Percentiles rank a stretch among this genome's conserved stretches.
Conservation (phyloP, 2,797 vertebrate species). For the Spinus pinus region DNA sequence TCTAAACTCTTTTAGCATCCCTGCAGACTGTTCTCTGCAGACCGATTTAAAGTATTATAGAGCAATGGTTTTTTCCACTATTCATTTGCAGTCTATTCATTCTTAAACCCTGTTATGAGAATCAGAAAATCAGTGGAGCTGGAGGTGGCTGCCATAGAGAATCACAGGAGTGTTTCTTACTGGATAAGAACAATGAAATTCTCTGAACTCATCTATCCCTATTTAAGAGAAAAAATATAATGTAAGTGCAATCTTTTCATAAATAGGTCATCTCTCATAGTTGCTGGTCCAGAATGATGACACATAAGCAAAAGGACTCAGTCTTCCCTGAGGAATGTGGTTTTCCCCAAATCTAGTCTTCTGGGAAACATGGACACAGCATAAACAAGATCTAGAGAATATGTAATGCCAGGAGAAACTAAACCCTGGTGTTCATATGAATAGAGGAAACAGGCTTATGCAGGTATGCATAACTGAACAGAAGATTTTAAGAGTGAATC, state of each 20-base stretch:
- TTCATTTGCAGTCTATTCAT: neutral
- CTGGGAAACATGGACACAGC: neutral
- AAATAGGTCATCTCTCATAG: rapidly evolving
- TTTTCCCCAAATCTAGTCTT: neutral
- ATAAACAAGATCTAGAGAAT: neutral
- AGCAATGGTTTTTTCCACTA: neutral
- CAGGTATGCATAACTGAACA: neutral
- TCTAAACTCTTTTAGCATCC: neutral
- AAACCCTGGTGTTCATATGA: neutral
- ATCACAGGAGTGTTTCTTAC: neutral
- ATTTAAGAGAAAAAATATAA: neutral
- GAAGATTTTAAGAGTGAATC: neutral
- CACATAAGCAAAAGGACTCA: neutral
- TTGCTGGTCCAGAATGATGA: neutral
- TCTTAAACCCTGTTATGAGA: neutral
- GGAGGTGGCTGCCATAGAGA: neutral
- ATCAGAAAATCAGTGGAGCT: neutral
- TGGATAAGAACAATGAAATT: neutral
- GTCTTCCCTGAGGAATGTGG: neutral
- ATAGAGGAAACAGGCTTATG: neutral
- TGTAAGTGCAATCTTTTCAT: neutral
- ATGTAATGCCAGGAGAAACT: neutral
- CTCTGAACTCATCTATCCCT: neutral
- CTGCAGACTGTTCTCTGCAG: neutral
- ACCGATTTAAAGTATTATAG: neutral